These are phyloP conservation scores for Neuroscelio doddi DNA, from an alignment of 2,888 invertebrate species.

Conservation along the genomic window DNA sequence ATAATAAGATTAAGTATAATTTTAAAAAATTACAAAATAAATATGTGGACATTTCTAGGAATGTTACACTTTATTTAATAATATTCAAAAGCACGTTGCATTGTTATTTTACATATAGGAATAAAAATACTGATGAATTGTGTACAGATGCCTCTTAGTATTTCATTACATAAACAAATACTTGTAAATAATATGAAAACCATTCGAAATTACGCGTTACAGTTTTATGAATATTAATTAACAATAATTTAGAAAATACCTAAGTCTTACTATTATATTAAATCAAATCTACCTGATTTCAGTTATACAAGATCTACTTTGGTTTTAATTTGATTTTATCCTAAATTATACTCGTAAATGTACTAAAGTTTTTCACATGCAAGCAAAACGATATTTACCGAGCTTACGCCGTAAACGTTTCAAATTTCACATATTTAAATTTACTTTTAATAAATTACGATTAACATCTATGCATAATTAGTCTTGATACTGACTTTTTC, in stretches of 20 bases:
- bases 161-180: slow-evolving; percentile 30
- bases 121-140: slow-evolving; percentile 43
- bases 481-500: background rate
- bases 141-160: slow-evolving; percentile 41
- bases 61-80: slow-evolving; percentile 2
- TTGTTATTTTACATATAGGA: slow-evolving; percentile 3
- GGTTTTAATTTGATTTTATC: background rate
- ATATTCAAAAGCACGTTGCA: background rate
- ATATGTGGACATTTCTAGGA: background rate
- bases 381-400: background rate
- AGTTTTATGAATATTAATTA: background rate
- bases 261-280: background rate
- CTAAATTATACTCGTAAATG: background rate
- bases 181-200: slow-evolving; percentile 28
- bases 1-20: no score
- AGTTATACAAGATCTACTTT: background rate
- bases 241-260: background rate
- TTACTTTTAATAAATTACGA: background rate
- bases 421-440: background rate
- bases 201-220: background rate
- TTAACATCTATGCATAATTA: background rate
- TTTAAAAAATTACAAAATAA: background rate
- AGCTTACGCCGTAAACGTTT: background rate
- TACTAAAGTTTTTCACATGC: background rate
- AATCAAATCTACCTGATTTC: background rate